Evolutionary conservation across 2,888 invertebrate genomes (phyloP).

Genomic region (Pachydiplax longipennis): DNA sequence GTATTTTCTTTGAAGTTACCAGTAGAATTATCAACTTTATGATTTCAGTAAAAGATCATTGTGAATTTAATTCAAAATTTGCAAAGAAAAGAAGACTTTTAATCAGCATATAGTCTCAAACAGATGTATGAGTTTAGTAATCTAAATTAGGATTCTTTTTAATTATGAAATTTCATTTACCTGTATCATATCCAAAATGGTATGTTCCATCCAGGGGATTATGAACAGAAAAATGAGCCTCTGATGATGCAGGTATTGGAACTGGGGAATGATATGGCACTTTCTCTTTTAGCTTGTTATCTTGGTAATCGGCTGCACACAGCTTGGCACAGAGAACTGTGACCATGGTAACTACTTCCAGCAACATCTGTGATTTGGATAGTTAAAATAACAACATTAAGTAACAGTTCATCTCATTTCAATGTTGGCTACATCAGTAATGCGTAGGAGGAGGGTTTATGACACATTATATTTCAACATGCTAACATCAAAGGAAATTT

Average conservation of each 20-base stretch:
- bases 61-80: too few relatives aligned
- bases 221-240: slow-evolving; percentile 30
- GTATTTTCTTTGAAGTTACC: too few relatives aligned
- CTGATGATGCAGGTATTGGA: slow-evolving; percentile 45
- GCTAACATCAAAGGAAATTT: neutral
- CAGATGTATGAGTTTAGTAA: too few relatives aligned
- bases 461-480: neutral
- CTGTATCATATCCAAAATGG: slow-evolving; percentile 49
- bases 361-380: neutral
- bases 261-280: slow-evolving; percentile 27
- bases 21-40: too few relatives aligned
- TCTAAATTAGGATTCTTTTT: neutral
- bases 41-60: too few relatives aligned
- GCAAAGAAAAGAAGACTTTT: too few relatives aligned
- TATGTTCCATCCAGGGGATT: slow-evolving; percentile 47
- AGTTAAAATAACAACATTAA: neutral
- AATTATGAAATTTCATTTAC: neutral
- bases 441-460: neutral
- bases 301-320: neutral
- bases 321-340: neutral
- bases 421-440: neutral
- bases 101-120: too few relatives aligned
- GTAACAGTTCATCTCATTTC: neutral
- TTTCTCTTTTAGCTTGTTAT: neutral
- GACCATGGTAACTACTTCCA: neutral